These are phyloP conservation scores for Oryzias curvinotus DNA, from an alignment of 2,113 vertebrate genomes.

Conservation along the genomic window DNA sequence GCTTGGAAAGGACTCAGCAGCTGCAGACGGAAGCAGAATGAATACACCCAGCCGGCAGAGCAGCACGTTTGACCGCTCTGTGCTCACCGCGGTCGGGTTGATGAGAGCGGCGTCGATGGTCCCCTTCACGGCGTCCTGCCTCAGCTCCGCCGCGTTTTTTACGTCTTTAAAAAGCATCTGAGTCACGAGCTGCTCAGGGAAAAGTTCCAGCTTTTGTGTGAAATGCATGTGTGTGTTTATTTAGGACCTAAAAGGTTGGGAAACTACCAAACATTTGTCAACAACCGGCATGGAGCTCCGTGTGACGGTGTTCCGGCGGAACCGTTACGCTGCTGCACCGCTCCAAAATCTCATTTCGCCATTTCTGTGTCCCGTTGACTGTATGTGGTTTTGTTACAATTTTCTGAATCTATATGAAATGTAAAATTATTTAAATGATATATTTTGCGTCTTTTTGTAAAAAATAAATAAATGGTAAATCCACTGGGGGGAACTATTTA, in stretches of 20 bases:
- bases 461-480: too few relatives aligned
- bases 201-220: conserved; percentile 83
- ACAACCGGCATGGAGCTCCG: background rate
- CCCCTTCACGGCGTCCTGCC: conserved; percentile 84
- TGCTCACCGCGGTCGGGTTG: conserved; percentile 85
- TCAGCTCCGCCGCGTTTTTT: conserved; percentile 83
- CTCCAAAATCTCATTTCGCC: background rate
- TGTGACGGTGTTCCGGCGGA: conserved; percentile 30
- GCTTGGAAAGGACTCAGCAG: conserved; percentile 88
- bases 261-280: background rate
- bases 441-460: too few relatives aligned
- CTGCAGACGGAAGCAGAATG: conserved; percentile 63
- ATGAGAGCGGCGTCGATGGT: conserved; percentile 82
- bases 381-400: too few relatives aligned
- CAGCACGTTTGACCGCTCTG: too few relatives aligned
- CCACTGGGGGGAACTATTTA: background rate
- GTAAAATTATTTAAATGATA: too few relatives aligned
- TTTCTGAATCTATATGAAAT: too few relatives aligned
- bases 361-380: too few relatives aligned
- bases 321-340: conserved; percentile 67
- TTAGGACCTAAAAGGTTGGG: too few relatives aligned
- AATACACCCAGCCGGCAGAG: too few relatives aligned
- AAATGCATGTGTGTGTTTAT: conserved; percentile 71
- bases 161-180: conserved; percentile 87
- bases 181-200: conserved; percentile 79